Base-by-base conservation (phyloP, 2,113 vertebrate species). In the Phrynosoma platyrhinos region DNA sequence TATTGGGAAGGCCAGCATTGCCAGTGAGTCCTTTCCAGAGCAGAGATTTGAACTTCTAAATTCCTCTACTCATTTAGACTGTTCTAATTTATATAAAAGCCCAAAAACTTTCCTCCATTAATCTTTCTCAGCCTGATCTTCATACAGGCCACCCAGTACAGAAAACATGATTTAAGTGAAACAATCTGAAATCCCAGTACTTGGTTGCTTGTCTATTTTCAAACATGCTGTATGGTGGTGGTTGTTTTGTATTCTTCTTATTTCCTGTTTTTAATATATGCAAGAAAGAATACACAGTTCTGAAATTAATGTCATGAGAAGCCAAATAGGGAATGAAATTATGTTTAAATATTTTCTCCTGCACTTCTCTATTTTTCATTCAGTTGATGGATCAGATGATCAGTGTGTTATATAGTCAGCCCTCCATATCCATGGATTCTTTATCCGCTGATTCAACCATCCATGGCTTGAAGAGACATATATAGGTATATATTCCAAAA, bases 221-320 rank as follows among this genome's bases (percentile, higher is more conserved):
- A 85, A 76, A n/a, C 52, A 13, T 40, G 9, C 25, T 12, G 8
- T 13, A 32, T 27, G 6, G 25, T 25, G 2, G 21, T 47, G 5
- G 47, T 47, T 47, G 8, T 71, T 87, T 72, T 68, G 84, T 3
- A 30, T 87, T 85, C 0, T 23, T 27, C 80, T 82, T 40, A n/a
- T 32, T 71, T 62, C 82, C 75, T 52, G 36, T 53, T 87, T 10
- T 25, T 42, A 53, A 72, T 47, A 87, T 75, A 0, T 1, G 30
- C 62, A 78, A 87, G 32, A 53, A 84, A 71, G 5, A 90, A 58
- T 1, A 0, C 0, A 0, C 47, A 0, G 0, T 83, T 80, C 55
- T 81, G 69, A 18, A 79, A 82, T 32, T 2, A n/a, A 88, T 52
- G 14, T 88, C 53, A 85, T 69, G 74, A 55, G 86, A 91, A 91